Evolutionary conservation across 2,797 vertebrate species (phyloP), one percentile per base, ranked within the genome.

Genomic region (Leptoclinus maculatus): DNA sequence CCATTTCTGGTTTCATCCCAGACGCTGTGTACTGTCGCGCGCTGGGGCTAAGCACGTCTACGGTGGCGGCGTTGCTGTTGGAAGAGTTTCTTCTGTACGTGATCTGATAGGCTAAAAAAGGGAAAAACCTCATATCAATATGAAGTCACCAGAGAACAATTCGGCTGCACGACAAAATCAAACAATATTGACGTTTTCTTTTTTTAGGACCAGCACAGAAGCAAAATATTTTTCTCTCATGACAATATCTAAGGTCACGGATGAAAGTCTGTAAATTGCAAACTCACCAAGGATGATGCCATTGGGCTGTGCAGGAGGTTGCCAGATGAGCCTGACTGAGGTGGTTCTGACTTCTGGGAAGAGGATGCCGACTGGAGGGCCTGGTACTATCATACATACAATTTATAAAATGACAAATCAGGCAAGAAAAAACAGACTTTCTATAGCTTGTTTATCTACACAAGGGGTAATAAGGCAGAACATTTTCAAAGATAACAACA

Each of bases 311-410:
- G 96, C 82, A 0, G 98, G 98, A 0, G 98, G 97, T 79, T 99
- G 97, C 98, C 98, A 99, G 93, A 99, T 94, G 66, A 99, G 96
- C 60, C 97, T 93, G 79, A 99, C 97, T 0, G 96, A 96, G 3
- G 94, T 96, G 74, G 96, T 98, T 90, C 98, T 96, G 79, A 99
- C 98, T 91, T 99, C 98, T 0, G 98, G 98, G 87, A 99, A 99
- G 56, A 99, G 95, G 84, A 99, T 98, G 71, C 98, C 98, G 67
- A 98, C 91, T 0, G 98, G 98, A 27, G 97, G 98, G 0, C 98
- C 98, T 0, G 98, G 98, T 41, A 99, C 98, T 99, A 78, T 32
- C 23, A 74, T 38, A 43, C 58, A 72, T 5, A 47, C 59, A 66
- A 76, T 29, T 1, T 41, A 4, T n/a, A 53, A 34, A 72, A 58